phyloP scores from a whole-genome alignment of 92 coral and sea anemone species.

The Chrysogorgia sp. region DNA sequence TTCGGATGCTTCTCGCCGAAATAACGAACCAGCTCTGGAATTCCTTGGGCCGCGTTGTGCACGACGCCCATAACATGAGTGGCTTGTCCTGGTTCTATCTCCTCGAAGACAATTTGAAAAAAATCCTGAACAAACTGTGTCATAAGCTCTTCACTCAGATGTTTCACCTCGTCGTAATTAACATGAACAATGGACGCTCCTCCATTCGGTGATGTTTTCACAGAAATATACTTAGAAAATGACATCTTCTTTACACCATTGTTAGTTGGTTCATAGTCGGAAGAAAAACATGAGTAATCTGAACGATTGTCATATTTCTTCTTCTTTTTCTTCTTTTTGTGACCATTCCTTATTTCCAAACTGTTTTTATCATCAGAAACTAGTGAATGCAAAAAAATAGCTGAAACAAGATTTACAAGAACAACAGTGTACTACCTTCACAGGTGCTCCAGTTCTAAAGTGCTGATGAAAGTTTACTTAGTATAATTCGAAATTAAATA shows the following conservation, averaged over 20 bases:
- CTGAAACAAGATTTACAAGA: background rate
- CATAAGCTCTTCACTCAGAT: constrained; percentile 80
- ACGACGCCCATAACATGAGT: constrained; percentile 94
- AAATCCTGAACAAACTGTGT: constrained; percentile 88
- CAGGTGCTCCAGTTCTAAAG: too few species aligned
- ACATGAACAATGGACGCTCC: constrained; percentile 89
- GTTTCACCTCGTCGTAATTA: constrained; percentile 78
- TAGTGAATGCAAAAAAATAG: background rate
- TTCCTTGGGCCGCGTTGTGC: constrained; percentile 82
- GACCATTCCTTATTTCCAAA: constrained; percentile 55
- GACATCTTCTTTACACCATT: constrained; percentile 67
- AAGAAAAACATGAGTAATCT: constrained; percentile 63
- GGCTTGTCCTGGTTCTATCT: constrained; percentile 70
- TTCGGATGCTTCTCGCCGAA: constrained; percentile 82
- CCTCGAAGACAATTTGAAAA: constrained; percentile 86
- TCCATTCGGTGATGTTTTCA: constrained; percentile 86
- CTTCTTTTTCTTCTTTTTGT: constrained; percentile 81
- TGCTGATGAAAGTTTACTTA: too few species aligned
- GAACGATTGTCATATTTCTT: constrained; percentile 72
- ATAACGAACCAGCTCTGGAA: constrained; percentile 89
- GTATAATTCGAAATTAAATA: too few species aligned
- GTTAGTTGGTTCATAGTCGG: constrained; percentile 68
- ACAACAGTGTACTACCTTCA: too few species aligned
- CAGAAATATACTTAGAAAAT: constrained; percentile 82
- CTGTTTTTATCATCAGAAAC: constrained; percentile 40